phyloP scores from a whole-genome alignment of 2,888 invertebrate genomes.

The Rhagophthalmus giganteus region DNA sequence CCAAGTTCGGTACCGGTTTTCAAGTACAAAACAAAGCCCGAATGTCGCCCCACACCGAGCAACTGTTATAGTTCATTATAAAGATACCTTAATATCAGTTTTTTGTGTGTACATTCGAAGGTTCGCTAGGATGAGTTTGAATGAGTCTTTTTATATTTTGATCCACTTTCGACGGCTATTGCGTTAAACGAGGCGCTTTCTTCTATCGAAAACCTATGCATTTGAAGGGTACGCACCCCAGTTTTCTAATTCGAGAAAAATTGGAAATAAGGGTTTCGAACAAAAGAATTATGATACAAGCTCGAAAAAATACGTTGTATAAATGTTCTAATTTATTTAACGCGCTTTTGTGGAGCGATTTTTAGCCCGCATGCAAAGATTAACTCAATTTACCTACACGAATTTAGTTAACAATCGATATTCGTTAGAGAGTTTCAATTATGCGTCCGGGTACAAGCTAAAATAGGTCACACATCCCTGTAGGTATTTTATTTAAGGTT shows the following conservation, averaged over 20 bases:
- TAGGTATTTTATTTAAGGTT: conserved; percentile 42
- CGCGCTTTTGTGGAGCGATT: conserved; percentile 11
- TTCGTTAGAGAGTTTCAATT: conserved; percentile 39
- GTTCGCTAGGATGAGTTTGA: conserved; percentile 39
- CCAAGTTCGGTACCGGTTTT: conserved; percentile 24
- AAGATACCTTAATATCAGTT: conserved; percentile 42
- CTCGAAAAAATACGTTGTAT: conserved; percentile 19
- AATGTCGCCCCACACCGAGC: conserved; percentile 32
- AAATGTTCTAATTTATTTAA: conserved; percentile 20
- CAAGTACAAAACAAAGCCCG: conserved; percentile 29
- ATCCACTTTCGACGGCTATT: conserved; percentile 26
- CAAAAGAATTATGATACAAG: conserved; percentile 21
- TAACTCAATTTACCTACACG: conserved; percentile 37
- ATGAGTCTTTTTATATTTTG: conserved; percentile 29
- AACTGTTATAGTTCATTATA: conserved; percentile 43
- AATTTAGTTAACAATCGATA: conserved; percentile 35
- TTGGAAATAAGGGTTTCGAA: conserved; percentile 24
- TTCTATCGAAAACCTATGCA: conserved; percentile 12
- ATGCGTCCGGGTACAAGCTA: conserved; percentile 34
- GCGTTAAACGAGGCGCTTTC: conserved; percentile 17
- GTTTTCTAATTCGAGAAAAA: conserved; percentile 27
- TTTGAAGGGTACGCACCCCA: conserved; percentile 12
- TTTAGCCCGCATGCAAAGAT: conserved; percentile 34
- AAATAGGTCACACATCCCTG: conserved; percentile 49
- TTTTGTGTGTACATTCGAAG: conserved; percentile 28